Conservation (phyloP, 2,797 vertebrate genomes). For the Enteromius trimaculatus region DNA sequence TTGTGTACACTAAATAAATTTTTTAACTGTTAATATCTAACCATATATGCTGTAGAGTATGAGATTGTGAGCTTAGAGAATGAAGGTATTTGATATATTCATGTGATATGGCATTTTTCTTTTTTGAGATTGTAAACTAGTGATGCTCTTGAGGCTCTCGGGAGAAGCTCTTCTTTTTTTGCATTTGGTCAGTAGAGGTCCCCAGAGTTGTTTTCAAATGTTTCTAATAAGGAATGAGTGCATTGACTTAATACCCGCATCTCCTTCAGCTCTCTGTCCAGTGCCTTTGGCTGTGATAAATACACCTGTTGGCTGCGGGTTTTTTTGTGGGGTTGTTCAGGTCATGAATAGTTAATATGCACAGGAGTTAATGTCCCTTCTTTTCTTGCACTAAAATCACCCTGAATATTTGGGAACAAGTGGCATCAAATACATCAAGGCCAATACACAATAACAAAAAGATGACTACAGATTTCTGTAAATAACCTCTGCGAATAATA, state of each 20-base stretch:
- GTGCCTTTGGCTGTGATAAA: conserved; percentile 41
- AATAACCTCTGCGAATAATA: neutral
- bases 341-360: conserved; percentile 24
- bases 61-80: neutral
- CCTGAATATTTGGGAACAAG: neutral
- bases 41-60: neutral
- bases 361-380: neutral
- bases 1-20: neutral
- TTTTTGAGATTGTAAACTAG: neutral
- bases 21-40: neutral
- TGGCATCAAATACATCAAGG: neutral
- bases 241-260: neutral
- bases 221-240: neutral
- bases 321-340: neutral
- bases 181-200: conserved; percentile 60
- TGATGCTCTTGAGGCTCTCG: neutral
- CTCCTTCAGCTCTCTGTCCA: neutral
- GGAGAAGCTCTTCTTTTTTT: neutral
- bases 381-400: neutral
- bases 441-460: neutral
- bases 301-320: conserved; percentile 46
- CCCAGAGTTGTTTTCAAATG: conserved; percentile 49
- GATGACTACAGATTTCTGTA: neutral
- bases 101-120: neutral
- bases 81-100: neutral